Evolutionary conservation across 1,140 invertebrate genomes (phyloP).

Genomic region (Carcinoscorpius rotundicauda): DNA sequence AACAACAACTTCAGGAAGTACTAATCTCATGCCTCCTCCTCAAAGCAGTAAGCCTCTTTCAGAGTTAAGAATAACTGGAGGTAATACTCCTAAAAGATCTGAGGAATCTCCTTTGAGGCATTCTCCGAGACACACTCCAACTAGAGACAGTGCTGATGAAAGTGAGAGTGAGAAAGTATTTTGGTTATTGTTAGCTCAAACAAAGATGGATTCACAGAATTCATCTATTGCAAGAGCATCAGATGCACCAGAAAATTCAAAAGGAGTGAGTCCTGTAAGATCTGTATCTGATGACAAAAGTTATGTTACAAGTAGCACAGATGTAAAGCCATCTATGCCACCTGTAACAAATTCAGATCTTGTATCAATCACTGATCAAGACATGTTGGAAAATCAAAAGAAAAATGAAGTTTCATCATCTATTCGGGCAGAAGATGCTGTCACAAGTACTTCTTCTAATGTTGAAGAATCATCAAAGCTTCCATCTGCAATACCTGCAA

Average conservation of each 20-base stretch:
- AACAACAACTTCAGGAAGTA: too few relatives aligned
- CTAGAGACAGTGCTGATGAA: conserved; percentile 11
- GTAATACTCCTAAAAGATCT: conserved; percentile 10
- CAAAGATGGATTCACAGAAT: conserved; percentile 13
- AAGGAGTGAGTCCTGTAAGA: conserved; percentile 10
- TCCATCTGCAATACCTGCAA: too few relatives aligned
- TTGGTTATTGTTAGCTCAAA: conserved; percentile 8
- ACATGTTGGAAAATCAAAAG: too few relatives aligned
- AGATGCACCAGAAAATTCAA: conserved; percentile 5
- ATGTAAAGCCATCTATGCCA: conserved; percentile 8
- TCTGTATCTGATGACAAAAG: conserved; percentile 13
- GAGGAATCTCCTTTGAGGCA: conserved; percentile 14
- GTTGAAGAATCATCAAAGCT: too few relatives aligned
- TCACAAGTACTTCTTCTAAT: too few relatives aligned
- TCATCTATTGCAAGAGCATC: conserved; percentile 11
- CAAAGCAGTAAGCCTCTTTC: conserved; percentile 6
- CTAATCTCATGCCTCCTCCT: conserved; percentile 19
- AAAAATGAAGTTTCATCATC: too few relatives aligned
- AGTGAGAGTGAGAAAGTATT: conserved; percentile 13
- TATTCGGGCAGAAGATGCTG: too few relatives aligned
- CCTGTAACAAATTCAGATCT: neutral
- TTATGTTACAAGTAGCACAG: conserved; percentile 18
- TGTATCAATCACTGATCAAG: too few relatives aligned
- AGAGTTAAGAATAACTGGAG: conserved; percentile 5
- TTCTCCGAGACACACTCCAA: conserved; percentile 16